These are phyloP conservation scores for Heterodera carotae DNA, from an alignment of 1,140 invertebrate species.

Conservation along the genomic window DNA sequence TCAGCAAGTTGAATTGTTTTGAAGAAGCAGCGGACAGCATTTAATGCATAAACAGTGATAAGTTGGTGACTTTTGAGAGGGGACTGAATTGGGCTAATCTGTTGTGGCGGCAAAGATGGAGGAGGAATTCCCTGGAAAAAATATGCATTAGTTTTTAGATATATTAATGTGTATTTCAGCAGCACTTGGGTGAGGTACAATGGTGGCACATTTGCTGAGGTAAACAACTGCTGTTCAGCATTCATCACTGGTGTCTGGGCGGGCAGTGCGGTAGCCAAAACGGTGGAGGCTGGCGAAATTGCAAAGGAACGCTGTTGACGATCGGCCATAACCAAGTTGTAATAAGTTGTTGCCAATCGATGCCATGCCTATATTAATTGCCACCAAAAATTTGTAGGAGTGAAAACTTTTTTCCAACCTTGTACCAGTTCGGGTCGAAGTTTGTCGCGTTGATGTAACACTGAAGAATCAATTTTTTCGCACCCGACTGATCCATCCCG, in stretches of 20 bases:
- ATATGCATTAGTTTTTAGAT: neutral
- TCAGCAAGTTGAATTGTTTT: slow-evolving; percentile 82
- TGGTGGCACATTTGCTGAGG: slow-evolving; percentile 10
- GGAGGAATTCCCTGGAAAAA: neutral
- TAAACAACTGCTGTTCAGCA: neutral
- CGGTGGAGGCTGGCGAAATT: slow-evolving; percentile 9
- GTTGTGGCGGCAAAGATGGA: slow-evolving; percentile 27
- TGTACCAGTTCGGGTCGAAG: slow-evolving; percentile 76
- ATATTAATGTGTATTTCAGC: neutral
- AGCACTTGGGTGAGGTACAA: neutral
- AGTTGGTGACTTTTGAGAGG: slow-evolving; percentile 38
- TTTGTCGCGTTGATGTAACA: slow-evolving; percentile 84
- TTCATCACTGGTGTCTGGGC: neutral
- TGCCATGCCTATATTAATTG: slow-evolving; percentile 82
- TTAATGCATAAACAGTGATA: slow-evolving; percentile 76
- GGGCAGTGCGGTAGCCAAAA: slow-evolving; percentile 9
- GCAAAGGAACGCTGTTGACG: slow-evolving; percentile 21
- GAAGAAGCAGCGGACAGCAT: slow-evolving; percentile 92
- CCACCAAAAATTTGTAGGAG: neutral
- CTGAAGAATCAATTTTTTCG: slow-evolving; percentile 73
- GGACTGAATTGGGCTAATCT: slow-evolving; percentile 24
- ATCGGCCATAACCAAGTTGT: slow-evolving; percentile 77
- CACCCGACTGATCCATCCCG: slow-evolving; percentile 26
- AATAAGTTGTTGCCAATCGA: slow-evolving; percentile 95
- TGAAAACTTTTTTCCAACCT: slow-evolving; percentile 65